Evolutionary conservation across 1,140 invertebrate genomes (phyloP).

Genomic region (Calosoma granatense): DNA sequence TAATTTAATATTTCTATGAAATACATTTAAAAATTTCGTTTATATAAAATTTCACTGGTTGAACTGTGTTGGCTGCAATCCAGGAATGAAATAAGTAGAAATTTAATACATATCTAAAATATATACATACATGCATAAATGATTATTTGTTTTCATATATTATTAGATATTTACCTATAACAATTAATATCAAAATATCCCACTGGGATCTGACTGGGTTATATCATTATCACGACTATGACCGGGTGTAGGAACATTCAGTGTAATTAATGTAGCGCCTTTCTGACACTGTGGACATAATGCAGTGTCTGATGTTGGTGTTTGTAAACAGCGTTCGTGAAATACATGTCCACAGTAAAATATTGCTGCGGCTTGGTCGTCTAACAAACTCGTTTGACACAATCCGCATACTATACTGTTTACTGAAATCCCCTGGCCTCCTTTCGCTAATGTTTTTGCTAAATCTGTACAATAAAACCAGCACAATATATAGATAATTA

Average conservation of each 20-base stretch:
- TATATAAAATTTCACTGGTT: too few species aligned
- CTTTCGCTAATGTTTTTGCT: neutral
- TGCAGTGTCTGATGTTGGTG: neutral
- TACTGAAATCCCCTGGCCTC: neutral
- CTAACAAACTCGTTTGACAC: neutral
- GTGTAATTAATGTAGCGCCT: neutral
- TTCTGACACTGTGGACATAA: conserved; percentile 1
- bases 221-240: too few species aligned
- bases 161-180: too few species aligned
- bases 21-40: too few species aligned
- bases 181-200: too few species aligned
- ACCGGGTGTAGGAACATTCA: conserved; percentile 2
- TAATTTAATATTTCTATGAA: too few species aligned
- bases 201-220: too few species aligned
- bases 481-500: neutral
- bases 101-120: too few species aligned
- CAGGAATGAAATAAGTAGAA: too few species aligned
- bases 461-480: neutral
- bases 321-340: neutral
- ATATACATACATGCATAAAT: too few species aligned
- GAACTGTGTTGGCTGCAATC: too few species aligned
- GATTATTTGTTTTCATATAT: too few species aligned
- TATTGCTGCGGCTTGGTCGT: neutral
- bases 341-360: neutral
- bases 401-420: neutral